Conservation (phyloP, 2,113 vertebrate species). For the Choloepus hoffmanni region DNA sequence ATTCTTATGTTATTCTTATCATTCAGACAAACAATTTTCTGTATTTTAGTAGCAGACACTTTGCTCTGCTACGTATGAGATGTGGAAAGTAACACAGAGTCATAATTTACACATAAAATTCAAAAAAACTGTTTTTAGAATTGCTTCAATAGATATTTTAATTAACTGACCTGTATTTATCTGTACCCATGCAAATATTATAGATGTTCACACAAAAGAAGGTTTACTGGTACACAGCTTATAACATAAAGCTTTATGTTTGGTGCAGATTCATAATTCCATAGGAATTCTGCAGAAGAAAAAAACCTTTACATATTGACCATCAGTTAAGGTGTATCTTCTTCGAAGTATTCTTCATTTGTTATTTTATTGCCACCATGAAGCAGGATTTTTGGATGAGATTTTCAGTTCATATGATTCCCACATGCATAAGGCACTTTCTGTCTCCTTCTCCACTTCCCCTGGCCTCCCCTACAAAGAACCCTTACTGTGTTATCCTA, state of each 20-base stretch:
- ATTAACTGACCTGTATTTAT: background rate
- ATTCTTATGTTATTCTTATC: background rate
- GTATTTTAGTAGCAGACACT: background rate
- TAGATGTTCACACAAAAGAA: background rate
- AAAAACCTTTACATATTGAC: background rate
- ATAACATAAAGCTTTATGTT: background rate
- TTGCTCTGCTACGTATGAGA: background rate
- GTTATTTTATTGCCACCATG: background rate
- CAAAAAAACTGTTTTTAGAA: background rate
- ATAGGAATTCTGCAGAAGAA: background rate
- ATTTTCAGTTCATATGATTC: background rate
- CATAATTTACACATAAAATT: background rate
- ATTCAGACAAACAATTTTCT: background rate
- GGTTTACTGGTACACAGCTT: background rate
- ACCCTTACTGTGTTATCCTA: background rate
- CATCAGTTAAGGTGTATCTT: background rate
- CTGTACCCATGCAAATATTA: background rate
- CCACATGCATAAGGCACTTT: background rate
- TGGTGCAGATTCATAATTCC: background rate
- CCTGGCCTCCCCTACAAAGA: no score
- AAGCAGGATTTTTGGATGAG: background rate
- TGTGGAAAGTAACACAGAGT: background rate
- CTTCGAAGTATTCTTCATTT: background rate
- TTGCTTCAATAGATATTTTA: background rate
- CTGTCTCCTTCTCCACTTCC: no score